These are phyloP conservation scores for Blastobasis lacticolella DNA, from an alignment of 2,888 invertebrate species.

Conservation along the genomic window DNA sequence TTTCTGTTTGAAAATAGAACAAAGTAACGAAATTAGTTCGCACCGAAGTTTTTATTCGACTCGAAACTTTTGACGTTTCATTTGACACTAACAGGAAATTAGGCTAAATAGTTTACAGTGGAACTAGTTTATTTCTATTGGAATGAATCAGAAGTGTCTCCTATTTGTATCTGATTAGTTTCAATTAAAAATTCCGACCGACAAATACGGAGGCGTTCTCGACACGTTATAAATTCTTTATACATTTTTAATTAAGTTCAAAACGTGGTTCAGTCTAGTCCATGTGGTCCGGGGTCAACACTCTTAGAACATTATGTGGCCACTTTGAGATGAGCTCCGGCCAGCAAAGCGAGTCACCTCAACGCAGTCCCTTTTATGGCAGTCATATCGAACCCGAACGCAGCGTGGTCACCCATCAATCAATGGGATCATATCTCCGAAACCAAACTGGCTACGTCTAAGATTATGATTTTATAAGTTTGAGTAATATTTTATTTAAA, in stretches of 20 bases:
- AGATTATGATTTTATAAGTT: constrained; percentile 68
- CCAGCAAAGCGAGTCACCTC: constrained; percentile 7
- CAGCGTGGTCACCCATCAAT: constrained; percentile 72
- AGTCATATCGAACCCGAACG: constrained; percentile 38
- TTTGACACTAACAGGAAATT: constrained; percentile 51
- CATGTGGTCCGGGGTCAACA: constrained; percentile 57
- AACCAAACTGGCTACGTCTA: constrained; percentile 51
- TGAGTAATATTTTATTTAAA: constrained; percentile 71
- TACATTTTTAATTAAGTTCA: constrained; percentile 68
- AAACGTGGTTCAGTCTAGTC: constrained; percentile 55
- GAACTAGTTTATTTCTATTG: not conserved
- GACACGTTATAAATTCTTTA: constrained; percentile 58
- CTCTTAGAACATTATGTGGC: constrained; percentile 46
- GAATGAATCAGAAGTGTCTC: constrained; percentile 19
- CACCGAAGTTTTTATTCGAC: constrained; percentile 7
- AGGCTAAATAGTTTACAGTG: constrained; percentile 26
- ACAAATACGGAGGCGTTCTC: constrained; percentile 51
- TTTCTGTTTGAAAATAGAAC: constrained; percentile 23
- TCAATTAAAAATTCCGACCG: constrained; percentile 43
- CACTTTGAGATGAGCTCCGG: constrained; percentile 35
- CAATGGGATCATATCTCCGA: constrained; percentile 70
- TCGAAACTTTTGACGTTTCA: constrained; percentile 23
- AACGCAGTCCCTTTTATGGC: constrained; percentile 21
- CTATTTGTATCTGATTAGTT: constrained; percentile 26
- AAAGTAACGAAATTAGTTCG: constrained; percentile 4